Evolutionary conservation across 2,797 vertebrate genomes (phyloP).

Genomic region (Hoplostethus atlanticus): DNA sequence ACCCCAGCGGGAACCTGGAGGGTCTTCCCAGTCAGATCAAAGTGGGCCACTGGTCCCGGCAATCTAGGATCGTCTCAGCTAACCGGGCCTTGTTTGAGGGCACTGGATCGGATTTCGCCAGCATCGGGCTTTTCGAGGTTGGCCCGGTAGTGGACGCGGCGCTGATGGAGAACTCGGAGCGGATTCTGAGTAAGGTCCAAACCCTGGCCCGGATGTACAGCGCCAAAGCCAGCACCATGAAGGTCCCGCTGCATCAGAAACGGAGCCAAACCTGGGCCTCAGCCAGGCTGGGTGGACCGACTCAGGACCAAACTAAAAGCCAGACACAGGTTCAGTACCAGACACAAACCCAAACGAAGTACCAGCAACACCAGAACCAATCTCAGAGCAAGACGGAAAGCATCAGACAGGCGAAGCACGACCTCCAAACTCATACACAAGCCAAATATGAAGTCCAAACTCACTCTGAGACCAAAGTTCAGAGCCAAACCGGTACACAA

Average conservation of each 20-base stretch:
- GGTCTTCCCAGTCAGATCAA: constrained; percentile 67
- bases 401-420: neutral
- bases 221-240: constrained; percentile 86
- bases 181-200: constrained; percentile 91
- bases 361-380: constrained; percentile 10
- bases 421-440: neutral
- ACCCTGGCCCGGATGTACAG: constrained; percentile 91
- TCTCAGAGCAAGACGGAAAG: neutral
- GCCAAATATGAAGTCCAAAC: constrained; percentile 4
- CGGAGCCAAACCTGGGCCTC: constrained; percentile 32
- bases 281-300: constrained; percentile 22
- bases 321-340: neutral
- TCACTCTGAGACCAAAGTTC: constrained; percentile 8
- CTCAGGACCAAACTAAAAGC: constrained; percentile 11
- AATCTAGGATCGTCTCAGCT: constrained; percentile 67
- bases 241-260: constrained; percentile 85
- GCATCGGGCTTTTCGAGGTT: constrained; percentile 80
- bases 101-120: constrained; percentile 69
- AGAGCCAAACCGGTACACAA: constrained; percentile 1
- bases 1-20: constrained; percentile 42
- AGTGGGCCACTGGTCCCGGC: constrained; percentile 71
- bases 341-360: neutral
- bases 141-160: constrained; percentile 71
- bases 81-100: constrained; percentile 78
- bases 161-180: constrained; percentile 85